These are phyloP conservation scores for Trachymyrmex cornetzi DNA, from an alignment of 1,140 invertebrate species.

Conservation along the genomic window DNA sequence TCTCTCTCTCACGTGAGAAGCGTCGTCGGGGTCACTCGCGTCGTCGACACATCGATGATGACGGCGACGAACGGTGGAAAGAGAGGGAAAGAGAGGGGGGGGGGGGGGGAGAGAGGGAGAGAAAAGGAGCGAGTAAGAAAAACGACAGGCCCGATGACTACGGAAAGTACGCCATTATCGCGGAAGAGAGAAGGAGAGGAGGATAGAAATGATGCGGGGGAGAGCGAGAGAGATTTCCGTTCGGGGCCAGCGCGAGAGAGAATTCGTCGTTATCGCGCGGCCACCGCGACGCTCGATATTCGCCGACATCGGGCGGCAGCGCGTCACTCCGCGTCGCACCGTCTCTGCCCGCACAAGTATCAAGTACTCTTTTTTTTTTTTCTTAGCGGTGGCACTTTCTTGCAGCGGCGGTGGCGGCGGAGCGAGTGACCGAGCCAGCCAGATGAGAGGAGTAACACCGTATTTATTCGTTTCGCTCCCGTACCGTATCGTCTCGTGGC, in stretches of 20 bases:
- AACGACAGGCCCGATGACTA: constrained; percentile 72
- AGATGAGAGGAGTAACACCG: constrained; percentile 19
- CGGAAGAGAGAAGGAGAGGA: constrained; percentile 39
- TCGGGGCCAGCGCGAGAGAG: constrained; percentile 74
- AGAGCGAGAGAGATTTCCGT: constrained; percentile 77
- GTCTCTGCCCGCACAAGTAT: constrained; percentile 54
- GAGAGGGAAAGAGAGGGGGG: constrained; percentile 25
- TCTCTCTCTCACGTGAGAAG: constrained; percentile 24
- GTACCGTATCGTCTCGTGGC: background rate
- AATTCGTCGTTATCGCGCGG: constrained; percentile 70
- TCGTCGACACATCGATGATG: background rate
- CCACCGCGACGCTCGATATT: constrained; percentile 79
- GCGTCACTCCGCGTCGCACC: constrained; percentile 74
- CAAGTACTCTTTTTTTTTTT: constrained; percentile 59
- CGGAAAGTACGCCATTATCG: constrained; percentile 82
- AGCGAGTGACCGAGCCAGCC: background rate
- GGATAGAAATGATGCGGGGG: constrained; percentile 45
- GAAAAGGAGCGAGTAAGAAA: constrained; percentile 61
- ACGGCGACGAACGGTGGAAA: background rate
- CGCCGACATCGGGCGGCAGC: constrained; percentile 62
- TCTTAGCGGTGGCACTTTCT: constrained; percentile 60
- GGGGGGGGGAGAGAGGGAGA: constrained; percentile 58
- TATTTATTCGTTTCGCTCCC: background rate
- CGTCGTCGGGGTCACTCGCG: constrained; percentile 35
- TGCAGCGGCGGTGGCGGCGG: constrained; percentile 42